phyloP scores from a whole-genome alignment of 2,797 vertebrate genomes.

The Notolabrus celidotus region DNA sequence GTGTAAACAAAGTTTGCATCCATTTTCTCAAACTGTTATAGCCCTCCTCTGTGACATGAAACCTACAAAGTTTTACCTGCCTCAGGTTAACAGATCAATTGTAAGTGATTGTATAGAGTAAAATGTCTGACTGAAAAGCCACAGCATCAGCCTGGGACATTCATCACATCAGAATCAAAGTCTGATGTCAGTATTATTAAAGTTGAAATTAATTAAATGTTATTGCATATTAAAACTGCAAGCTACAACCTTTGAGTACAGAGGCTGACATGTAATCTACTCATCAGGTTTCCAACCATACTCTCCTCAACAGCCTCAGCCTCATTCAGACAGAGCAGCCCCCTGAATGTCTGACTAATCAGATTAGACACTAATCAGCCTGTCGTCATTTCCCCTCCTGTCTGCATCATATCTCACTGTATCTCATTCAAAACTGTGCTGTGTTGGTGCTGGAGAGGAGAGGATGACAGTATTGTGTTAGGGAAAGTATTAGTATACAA shows the following conservation, averaged over 20 bases:
- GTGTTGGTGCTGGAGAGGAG: conserved; percentile 15
- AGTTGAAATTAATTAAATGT: too few species aligned
- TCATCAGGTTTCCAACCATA: neutral
- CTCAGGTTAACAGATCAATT: too few species aligned
- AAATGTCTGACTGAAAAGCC: neutral
- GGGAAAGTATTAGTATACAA: neutral
- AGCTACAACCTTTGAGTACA: too few species aligned
- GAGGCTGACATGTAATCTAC: neutral
- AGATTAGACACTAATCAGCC: conserved; percentile 61
- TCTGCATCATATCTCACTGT: conserved; percentile 47
- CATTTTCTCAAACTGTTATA: too few species aligned
- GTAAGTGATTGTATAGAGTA: too few species aligned
- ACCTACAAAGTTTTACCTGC: too few species aligned
- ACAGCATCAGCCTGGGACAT: too few species aligned
- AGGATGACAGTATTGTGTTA: conserved; percentile 9
- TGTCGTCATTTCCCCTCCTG: conserved; percentile 65
- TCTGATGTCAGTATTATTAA: too few species aligned
- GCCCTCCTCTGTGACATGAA: too few species aligned
- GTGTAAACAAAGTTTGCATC: too few species aligned
- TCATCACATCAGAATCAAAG: neutral
- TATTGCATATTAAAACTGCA: too few species aligned
- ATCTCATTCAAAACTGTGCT: conserved; percentile 61
- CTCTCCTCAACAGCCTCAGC: conserved; percentile 1
- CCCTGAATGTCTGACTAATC: conserved; percentile 52
- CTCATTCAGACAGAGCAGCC: conserved; percentile 29